phyloP scores from a whole-genome alignment of 2,113 vertebrate genomes.

The Tympanuchus pallidicinctus region DNA sequence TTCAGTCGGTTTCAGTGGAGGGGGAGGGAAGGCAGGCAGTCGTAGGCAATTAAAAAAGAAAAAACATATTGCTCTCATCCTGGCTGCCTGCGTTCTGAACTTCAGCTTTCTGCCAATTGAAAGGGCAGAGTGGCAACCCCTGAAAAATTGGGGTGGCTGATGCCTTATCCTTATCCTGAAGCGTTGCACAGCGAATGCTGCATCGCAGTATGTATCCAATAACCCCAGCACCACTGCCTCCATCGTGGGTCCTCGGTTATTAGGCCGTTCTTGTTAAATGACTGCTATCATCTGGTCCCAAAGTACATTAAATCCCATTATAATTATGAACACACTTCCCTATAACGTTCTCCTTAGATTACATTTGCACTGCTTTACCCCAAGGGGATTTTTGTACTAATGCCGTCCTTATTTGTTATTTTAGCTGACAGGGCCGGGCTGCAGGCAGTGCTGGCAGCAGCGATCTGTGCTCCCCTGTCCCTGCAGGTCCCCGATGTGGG shows the following conservation, averaged over 20 bases:
- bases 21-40: not conserved
- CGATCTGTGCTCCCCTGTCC: not conserved
- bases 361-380: slow-evolving; percentile 73
- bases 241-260: slow-evolving; percentile 61
- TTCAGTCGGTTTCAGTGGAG: not conserved
- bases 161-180: slow-evolving; percentile 13
- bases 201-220: not conserved
- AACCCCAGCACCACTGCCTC: slow-evolving; percentile 34
- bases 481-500: not conserved
- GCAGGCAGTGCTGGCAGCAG: not conserved
- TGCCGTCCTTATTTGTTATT: slow-evolving; percentile 71
- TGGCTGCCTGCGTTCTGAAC: not conserved
- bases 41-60: not conserved
- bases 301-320: slow-evolving; percentile 83
- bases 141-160: slow-evolving; percentile 44
- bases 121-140: slow-evolving; percentile 21
- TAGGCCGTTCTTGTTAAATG: slow-evolving; percentile 76
- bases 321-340: slow-evolving; percentile 83
- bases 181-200: not conserved
- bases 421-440: slow-evolving; percentile 68
- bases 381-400: slow-evolving; percentile 78
- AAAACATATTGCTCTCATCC: not conserved
- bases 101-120: slow-evolving; percentile 23
- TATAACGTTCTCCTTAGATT: slow-evolving; percentile 75
- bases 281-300: slow-evolving; percentile 79